Conservation (phyloP, 2,888 invertebrate species). For the Archips xylosteana region DNA sequence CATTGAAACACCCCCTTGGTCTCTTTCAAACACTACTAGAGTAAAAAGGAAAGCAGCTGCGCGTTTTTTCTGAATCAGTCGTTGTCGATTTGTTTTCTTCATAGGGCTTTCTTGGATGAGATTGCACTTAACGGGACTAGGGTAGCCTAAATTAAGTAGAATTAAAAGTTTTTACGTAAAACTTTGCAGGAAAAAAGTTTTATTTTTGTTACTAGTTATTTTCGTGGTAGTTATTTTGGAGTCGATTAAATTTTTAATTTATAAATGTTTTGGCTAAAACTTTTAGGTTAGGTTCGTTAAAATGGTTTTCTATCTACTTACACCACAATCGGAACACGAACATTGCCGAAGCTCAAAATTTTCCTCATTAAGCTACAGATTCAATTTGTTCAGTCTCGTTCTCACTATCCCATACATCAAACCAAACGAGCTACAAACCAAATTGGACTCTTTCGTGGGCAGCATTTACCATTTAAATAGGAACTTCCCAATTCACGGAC, state of each 20-base stretch:
- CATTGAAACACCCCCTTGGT: neutral
- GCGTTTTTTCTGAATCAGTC: neutral
- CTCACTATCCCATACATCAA: neutral
- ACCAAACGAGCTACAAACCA: neutral
- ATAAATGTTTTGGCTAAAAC: too few species aligned
- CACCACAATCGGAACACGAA: neutral
- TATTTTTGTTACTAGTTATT: too few species aligned
- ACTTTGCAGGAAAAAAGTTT: too few species aligned
- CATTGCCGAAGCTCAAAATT: neutral
- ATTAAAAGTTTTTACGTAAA: too few species aligned
- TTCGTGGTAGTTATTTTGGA: too few species aligned
- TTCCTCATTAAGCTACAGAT: neutral
- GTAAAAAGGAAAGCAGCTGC: neutral
- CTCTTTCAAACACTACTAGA: neutral
- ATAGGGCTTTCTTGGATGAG: constrained; percentile 5
- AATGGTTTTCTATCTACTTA: too few species aligned
- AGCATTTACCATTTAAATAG: constrained; percentile 31
- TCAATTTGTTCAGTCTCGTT: neutral
- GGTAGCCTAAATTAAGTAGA: neutral
- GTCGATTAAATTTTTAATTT: too few species aligned
- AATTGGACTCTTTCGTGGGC: constrained; percentile 27
- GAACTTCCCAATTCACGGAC: constrained; percentile 31
- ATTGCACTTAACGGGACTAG: constrained; percentile 12
- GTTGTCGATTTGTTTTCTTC: neutral
- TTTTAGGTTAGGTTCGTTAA: neutral